Evolutionary conservation across 2,888 invertebrate species (phyloP).

Genomic region (Pterostichus niger): DNA sequence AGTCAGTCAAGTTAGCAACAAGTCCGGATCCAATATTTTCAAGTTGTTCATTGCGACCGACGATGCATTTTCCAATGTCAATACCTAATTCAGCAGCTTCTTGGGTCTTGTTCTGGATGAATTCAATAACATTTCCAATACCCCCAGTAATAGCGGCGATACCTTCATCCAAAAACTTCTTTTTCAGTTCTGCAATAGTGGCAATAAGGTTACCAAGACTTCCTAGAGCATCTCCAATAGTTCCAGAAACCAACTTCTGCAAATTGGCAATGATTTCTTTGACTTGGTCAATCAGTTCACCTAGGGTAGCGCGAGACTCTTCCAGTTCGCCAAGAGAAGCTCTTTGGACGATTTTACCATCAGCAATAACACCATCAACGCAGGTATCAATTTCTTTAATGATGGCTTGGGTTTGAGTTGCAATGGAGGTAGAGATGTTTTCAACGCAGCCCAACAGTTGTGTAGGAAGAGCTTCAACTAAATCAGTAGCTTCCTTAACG

Average conservation of each 20-base stretch:
- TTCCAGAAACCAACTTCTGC: neutral
- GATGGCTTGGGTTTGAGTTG: neutral
- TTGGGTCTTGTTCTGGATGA: slow-evolving; percentile 19
- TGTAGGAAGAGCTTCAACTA: slow-evolving; percentile 11
- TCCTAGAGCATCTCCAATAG: neutral
- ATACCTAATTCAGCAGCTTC: slow-evolving; percentile 22
- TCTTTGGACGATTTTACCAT: too few relatives aligned
- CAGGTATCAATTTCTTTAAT: slow-evolving; percentile 10
- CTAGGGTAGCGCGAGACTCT: neutral
- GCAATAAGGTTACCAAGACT: neutral
- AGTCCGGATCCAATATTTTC: neutral
- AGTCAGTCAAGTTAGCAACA: slow-evolving; percentile 7
- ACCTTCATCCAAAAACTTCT: slow-evolving; percentile 9
- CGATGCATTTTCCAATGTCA: slow-evolving; percentile 27
- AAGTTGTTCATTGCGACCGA: slow-evolving; percentile 12
- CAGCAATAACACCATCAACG: neutral
- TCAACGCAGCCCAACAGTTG: neutral
- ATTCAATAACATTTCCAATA: slow-evolving; percentile 1
- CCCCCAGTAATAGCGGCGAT: neutral
- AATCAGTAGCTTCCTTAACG: neutral
- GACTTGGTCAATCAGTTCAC: slow-evolving; percentile 6
- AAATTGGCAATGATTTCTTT: slow-evolving; percentile 9
- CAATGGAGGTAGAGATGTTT: neutral
- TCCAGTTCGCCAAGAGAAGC: too few relatives aligned
- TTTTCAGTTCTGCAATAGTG: neutral